Evolutionary conservation across 2,113 vertebrate genomes (phyloP).

Genomic region (Ardeotis arabs): DNA sequence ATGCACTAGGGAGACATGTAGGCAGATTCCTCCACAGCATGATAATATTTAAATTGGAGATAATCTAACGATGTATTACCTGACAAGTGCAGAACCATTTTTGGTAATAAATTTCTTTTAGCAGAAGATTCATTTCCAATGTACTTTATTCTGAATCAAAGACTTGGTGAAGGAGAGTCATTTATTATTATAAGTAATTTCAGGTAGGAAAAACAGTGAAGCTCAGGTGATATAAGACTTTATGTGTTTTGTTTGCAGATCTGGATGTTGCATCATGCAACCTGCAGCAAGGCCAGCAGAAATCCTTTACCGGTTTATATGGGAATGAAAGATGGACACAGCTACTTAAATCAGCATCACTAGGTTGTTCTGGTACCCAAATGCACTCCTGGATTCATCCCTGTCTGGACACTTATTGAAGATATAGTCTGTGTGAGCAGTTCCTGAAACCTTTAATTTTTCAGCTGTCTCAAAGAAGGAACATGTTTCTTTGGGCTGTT

Average conservation of each 20-base stretch:
- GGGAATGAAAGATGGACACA: neutral
- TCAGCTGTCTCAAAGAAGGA: neutral
- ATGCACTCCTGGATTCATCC: neutral
- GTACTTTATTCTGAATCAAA: neutral
- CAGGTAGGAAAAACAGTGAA: neutral
- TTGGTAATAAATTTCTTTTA: neutral
- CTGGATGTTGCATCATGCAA: neutral
- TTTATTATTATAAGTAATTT: neutral
- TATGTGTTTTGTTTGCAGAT: neutral
- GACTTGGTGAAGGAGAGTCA: neutral
- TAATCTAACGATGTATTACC: neutral
- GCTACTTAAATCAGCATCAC: neutral
- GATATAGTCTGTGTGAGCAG: neutral
- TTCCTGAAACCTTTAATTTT: neutral
- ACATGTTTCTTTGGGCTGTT: neutral
- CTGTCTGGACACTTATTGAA: neutral
- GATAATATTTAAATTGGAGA: neutral
- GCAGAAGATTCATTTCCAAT: neutral
- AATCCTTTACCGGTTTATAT: neutral
- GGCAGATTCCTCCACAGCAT: neutral
- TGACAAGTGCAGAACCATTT: neutral
- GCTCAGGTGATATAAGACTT: neutral
- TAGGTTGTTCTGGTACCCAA: neutral
- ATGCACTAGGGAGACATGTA: neutral
- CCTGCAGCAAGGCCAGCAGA: neutral